phyloP scores from a whole-genome alignment of 2,113 vertebrate species.

The Oryzias woworae region DNA sequence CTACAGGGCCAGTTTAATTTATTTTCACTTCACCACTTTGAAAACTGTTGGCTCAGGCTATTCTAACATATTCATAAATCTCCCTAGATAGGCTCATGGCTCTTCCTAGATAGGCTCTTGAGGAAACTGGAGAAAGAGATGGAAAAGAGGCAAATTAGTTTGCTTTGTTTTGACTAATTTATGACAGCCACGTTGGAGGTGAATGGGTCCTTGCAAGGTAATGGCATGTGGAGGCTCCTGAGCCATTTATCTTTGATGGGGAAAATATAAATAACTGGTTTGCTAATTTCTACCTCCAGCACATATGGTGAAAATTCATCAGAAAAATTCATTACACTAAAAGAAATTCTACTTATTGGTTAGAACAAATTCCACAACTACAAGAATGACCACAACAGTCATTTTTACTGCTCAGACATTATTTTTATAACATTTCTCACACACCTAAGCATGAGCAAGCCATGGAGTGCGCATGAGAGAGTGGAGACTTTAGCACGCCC shows the following conservation, averaged over 20 bases:
- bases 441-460: no score
- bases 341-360: no score
- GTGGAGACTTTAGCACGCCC: no score
- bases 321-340: no score
- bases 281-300: conserved; percentile 17
- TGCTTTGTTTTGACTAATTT: conserved; percentile 72
- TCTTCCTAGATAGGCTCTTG: conserved; percentile 72
- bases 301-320: conserved; percentile 10
- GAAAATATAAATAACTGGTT: conserved; percentile 28
- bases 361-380: no score
- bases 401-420: no score
- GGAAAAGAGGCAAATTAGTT: conserved; percentile 62
- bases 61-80: conserved; percentile 85
- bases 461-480: no score
- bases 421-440: no score
- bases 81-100: conserved; percentile 73
- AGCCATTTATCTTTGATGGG: conserved; percentile 35
- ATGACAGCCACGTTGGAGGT: conserved; percentile 58
- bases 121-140: conserved; percentile 56
- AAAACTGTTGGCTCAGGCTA: conserved; percentile 83
- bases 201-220: conserved; percentile 53
- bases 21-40: conserved; percentile 82
- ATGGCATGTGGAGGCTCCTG: conserved; percentile 38
- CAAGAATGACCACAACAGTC: no score
- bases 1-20: conserved; percentile 79